These are phyloP conservation scores for Coracopsis vasa DNA, from an alignment of 2,113 vertebrate species.

Conservation along the genomic window DNA sequence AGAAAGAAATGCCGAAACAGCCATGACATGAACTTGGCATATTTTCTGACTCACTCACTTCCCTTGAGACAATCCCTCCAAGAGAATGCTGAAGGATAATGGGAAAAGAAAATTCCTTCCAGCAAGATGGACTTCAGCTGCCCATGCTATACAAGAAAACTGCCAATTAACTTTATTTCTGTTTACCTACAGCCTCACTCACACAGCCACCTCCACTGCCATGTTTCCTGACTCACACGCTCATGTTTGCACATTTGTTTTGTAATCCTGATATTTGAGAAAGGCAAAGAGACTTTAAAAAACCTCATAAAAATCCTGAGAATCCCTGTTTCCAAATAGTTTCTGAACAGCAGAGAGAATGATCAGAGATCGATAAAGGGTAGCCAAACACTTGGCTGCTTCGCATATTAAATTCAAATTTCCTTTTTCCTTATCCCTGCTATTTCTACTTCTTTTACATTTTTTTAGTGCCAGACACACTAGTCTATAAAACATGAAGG, in stretches of 20 bases:
- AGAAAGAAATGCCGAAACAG: conserved; percentile 62
- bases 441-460: neutral
- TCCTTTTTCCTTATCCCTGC: neutral
- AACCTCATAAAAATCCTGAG: neutral
- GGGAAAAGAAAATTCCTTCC: conserved; percentile 59
- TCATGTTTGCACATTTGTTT: conserved; percentile 20
- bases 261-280: neutral
- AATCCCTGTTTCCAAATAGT: neutral
- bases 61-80: conserved; percentile 45
- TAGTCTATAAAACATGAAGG: neutral
- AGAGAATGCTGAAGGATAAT: conserved; percentile 59
- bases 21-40: conserved; percentile 70
- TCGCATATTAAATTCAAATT: neutral
- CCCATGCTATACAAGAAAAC: conserved; percentile 36
- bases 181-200: conserved; percentile 61
- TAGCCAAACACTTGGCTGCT: neutral
- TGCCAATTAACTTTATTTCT: conserved; percentile 66
- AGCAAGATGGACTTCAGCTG: conserved; percentile 16
- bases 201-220: conserved; percentile 41
- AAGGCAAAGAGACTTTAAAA: neutral
- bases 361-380: neutral
- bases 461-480: neutral
- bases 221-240: conserved; percentile 49
- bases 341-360: neutral
- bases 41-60: conserved; percentile 66